Evolutionary conservation across 1,140 invertebrate species (phyloP).

Genomic region (Diorhabda elongata): DNA sequence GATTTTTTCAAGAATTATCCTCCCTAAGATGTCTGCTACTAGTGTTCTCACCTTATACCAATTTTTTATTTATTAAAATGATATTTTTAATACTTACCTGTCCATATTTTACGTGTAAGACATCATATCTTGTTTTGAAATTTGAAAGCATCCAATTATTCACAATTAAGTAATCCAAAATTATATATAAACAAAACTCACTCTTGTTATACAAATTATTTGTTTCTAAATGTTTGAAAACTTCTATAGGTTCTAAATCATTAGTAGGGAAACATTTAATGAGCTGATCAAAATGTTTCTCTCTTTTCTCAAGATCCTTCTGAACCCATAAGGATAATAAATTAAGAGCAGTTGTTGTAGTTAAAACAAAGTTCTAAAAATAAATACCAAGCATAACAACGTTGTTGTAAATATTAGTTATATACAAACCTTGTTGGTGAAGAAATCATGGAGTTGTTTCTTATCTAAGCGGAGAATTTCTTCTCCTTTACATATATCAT

Average conservation of each 20-base stretch:
- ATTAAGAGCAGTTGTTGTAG: conserved; percentile 51
- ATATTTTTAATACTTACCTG: conserved; percentile 32
- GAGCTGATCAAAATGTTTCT: conserved; percentile 53
- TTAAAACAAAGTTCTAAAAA: conserved; percentile 49
- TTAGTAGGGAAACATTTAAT: conserved; percentile 52
- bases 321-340: conserved; percentile 56
- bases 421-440: conserved; percentile 42
- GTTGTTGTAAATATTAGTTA: not conserved
- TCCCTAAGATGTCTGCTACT: no score
- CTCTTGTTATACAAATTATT: conserved; percentile 52
- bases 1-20: no score
- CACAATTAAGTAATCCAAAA: conserved; percentile 56
- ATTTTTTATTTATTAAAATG: no score
- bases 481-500: conserved; percentile 43
- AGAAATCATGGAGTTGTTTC: conserved; percentile 41
- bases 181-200: conserved; percentile 53
- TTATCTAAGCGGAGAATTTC: conserved; percentile 40
- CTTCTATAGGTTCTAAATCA: conserved; percentile 46
- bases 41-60: no score
- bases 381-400: conserved; percentile 13
- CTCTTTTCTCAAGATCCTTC: conserved; percentile 49
- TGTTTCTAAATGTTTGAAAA: conserved; percentile 52
- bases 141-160: conserved; percentile 54
- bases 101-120: conserved; percentile 51
- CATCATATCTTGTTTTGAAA: conserved; percentile 52